Evolutionary conservation across 2,888 invertebrate species (phyloP).

Genomic region (Acleris sparsana): DNA sequence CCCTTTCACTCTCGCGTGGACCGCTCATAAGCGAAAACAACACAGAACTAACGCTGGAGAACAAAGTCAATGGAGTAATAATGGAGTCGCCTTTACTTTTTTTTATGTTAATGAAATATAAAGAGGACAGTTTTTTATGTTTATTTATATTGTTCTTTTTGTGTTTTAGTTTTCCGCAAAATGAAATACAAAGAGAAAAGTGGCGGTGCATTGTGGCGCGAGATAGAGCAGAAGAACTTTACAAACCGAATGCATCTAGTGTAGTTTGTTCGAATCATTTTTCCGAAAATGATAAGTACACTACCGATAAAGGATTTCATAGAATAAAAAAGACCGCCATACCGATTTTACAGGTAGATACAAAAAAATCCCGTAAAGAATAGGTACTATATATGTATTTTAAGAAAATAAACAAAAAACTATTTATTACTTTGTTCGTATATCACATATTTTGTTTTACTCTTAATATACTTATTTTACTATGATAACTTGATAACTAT

Average conservation of each 20-base stretch:
- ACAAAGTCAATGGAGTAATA: not conserved
- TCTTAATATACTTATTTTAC: not conserved
- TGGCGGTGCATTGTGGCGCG: slow-evolving; percentile 19
- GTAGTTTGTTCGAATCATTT: slow-evolving; percentile 20
- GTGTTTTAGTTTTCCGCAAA: slow-evolving; percentile 29
- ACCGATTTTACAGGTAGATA: not conserved
- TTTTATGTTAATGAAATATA: too few species aligned
- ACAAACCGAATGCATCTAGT: slow-evolving; percentile 18
- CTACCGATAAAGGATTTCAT: not conserved
- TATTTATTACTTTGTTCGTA: not conserved
- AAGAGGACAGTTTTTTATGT: too few species aligned
- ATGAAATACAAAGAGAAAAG: slow-evolving; percentile 22
- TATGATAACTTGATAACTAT: too few species aligned
- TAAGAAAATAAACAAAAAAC: not conserved
- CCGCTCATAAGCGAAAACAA: too few species aligned
- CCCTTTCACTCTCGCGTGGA: too few species aligned
- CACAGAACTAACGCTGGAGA: not conserved
- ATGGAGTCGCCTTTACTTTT: not conserved
- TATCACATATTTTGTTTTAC: not conserved
- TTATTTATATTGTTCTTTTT: not conserved
- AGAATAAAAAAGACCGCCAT: not conserved
- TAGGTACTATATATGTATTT: too few species aligned
- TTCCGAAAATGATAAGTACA: slow-evolving; percentile 1
- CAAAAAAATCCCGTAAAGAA: too few species aligned
- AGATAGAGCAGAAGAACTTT: slow-evolving; percentile 22